A percentile compares a stretch with the other conserved stretches of the same genome.
Evolutionary conservation across 1,140 invertebrate genomes (phyloP).

Genomic region (Teleogryllus occipitalis): DNA sequence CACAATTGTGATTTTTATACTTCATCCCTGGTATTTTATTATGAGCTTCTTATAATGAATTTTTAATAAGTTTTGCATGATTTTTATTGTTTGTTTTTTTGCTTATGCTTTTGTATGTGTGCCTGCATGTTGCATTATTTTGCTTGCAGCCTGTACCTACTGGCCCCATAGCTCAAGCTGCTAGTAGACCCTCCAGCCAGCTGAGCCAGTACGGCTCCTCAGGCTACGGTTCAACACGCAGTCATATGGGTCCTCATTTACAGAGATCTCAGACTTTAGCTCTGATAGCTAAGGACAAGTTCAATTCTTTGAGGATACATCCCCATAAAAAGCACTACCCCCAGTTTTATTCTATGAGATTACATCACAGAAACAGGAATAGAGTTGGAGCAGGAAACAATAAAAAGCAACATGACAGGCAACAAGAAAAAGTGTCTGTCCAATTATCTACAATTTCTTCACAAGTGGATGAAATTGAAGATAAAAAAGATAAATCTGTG

Average conservation of each 20-base stretch:
- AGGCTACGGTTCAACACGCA: constrained; percentile 52
- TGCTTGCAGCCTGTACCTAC: constrained; percentile 22
- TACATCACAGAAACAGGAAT: constrained; percentile 11
- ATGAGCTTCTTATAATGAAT: too few relatives aligned
- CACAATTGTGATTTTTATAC: too few relatives aligned
- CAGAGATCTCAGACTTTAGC: constrained; percentile 10
- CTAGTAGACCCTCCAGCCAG: constrained; percentile 38
- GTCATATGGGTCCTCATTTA: constrained; percentile 41
- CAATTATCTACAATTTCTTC: not conserved
- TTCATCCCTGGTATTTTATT: too few relatives aligned
- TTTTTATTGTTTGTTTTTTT: not conserved
- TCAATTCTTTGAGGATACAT: constrained; percentile 9
- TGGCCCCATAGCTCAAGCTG: constrained; percentile 19
- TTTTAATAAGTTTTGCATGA: constrained; percentile 7
- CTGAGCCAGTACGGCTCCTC: constrained; percentile 44
- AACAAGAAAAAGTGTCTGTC: not conserved
- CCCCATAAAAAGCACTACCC: constrained; percentile 5
- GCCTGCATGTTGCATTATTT: constrained; percentile 23
- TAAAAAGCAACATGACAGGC: not conserved
- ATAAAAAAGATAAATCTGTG: not conserved
- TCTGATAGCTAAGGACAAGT: constrained; percentile 13
- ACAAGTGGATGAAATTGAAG: not conserved
- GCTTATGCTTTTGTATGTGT: constrained; percentile 21
- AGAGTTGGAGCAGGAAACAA: not conserved
- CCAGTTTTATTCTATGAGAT: constrained; percentile 19